Percentiles rank a stretch among this genome's conserved stretches.
phyloP scores from a whole-genome alignment of 64 coral and sea anemone genomes.

The Dendrophyllia cribrosa region DNA sequence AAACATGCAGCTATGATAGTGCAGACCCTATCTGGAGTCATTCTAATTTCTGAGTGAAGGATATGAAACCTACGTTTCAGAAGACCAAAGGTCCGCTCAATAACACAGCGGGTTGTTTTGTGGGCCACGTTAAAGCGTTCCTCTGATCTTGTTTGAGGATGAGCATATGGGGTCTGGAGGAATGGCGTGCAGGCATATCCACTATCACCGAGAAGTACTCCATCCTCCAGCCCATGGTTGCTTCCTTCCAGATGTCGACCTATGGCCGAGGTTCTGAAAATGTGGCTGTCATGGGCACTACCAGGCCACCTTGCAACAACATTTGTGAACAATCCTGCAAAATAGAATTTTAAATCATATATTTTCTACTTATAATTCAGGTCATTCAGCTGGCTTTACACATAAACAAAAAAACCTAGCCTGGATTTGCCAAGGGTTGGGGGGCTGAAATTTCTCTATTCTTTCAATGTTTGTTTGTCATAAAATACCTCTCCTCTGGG shows the following conservation, averaged over 20 bases:
- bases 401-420: too few relatives aligned
- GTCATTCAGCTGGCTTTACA: too few relatives aligned
- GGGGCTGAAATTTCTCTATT: too few relatives aligned
- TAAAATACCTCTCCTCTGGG: too few relatives aligned
- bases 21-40: constrained; percentile 17
- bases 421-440: too few relatives aligned
- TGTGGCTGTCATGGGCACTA: background rate
- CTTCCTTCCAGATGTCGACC: background rate
- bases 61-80: constrained; percentile 35
- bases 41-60: background rate
- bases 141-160: constrained; percentile 12
- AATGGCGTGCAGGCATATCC: constrained; percentile 9
- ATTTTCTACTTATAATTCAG: too few relatives aligned
- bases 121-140: constrained; percentile 24
- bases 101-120: constrained; percentile 6
- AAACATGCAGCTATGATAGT: background rate
- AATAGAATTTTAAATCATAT: too few relatives aligned
- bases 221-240: constrained; percentile 1
- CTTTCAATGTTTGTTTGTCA: too few relatives aligned
- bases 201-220: constrained; percentile 2
- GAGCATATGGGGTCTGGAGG: background rate
- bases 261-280: constrained; percentile 5
- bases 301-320: constrained; percentile 1
- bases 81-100: constrained; percentile 41
- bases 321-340: background rate